Conservation (phyloP, 2,113 vertebrate genomes). For the Heterotilapia buettikoferi region DNA sequence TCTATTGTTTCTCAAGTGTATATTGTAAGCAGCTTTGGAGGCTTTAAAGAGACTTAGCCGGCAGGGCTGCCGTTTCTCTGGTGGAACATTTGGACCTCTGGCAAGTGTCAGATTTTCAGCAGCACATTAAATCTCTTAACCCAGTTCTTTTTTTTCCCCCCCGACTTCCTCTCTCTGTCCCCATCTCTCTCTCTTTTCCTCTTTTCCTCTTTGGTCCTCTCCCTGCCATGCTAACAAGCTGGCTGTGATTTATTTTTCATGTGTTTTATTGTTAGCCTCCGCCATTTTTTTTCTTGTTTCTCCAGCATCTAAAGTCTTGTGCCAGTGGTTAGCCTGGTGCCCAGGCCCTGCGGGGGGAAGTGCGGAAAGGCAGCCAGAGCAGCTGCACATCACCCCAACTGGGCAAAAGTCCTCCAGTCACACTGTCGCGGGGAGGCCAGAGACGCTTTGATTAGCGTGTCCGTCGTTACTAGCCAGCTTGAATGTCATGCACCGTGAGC, state of each 20-base stretch:
- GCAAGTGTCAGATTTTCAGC: conserved; percentile 68
- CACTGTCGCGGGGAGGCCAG: conserved; percentile 36
- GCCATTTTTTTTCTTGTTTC: conserved; percentile 5
- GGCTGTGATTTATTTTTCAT: conserved; percentile 66
- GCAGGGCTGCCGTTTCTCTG: conserved; percentile 51
- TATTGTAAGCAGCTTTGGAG: conserved; percentile 70
- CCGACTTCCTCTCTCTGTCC: not conserved
- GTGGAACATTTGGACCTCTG: conserved; percentile 67
- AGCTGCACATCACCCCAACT: conserved; percentile 44
- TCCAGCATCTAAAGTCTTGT: conserved; percentile 27
- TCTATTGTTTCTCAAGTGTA: conserved; percentile 70
- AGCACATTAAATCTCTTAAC: conserved; percentile 67
- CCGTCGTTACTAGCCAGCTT: conserved; percentile 51
- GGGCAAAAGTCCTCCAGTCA: conserved; percentile 37
- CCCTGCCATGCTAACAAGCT: conserved; percentile 54
- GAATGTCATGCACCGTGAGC: conserved; percentile 56
- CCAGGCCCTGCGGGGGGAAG: conserved; percentile 23
- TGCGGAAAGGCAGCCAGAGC: conserved; percentile 39
- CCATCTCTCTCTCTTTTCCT: not conserved
- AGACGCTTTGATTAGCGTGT: conserved; percentile 60
- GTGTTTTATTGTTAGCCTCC: conserved; percentile 41
- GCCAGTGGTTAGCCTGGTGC: conserved; percentile 51
- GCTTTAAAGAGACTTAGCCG: conserved; percentile 61
- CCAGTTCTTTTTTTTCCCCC: conserved; percentile 28
- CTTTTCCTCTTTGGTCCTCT: not conserved